These are phyloP conservation scores for Channa striata DNA, from an alignment of 2,797 vertebrate species.

Conservation along the genomic window DNA sequence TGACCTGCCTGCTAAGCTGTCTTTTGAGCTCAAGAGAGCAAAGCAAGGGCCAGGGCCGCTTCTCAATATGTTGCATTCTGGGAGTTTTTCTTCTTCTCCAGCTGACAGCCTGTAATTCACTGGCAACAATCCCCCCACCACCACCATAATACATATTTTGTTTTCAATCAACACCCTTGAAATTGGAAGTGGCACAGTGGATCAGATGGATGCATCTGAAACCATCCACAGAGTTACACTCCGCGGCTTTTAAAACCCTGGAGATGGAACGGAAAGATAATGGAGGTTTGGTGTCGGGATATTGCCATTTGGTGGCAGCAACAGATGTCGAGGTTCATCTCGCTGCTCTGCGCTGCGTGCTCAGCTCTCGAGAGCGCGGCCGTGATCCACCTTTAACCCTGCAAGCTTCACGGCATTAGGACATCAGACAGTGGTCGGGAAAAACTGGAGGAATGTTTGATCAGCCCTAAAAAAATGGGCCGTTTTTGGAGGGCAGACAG, in stretches of 20 bases:
- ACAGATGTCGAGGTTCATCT: constrained; percentile 54
- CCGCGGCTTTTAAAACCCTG: constrained; percentile 64
- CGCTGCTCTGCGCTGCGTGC: constrained; percentile 19
- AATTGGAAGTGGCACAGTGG: constrained; percentile 77
- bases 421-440: constrained; percentile 41
- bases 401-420: constrained; percentile 32
- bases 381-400: constrained; percentile 64
- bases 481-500: constrained; percentile 68
- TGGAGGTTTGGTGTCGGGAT: constrained; percentile 61
- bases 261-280: constrained; percentile 71
- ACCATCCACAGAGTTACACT: constrained; percentile 58
- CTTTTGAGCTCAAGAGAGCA: constrained; percentile 83
- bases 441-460: constrained; percentile 73
- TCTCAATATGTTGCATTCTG: constrained; percentile 77
- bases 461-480: constrained; percentile 50
- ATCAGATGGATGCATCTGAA: constrained; percentile 64
- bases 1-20: constrained; percentile 84
- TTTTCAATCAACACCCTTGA: constrained; percentile 81
- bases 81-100: constrained; percentile 58
- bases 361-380: constrained; percentile 33
- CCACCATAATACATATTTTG: constrained; percentile 81
- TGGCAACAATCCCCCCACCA: constrained; percentile 56
- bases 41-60: constrained; percentile 63
- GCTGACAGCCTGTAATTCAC: constrained; percentile 77
- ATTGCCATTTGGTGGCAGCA: constrained; percentile 54